Conservation (phyloP, 2,888 invertebrate genomes). For the Himalopsyche tibetana region DNA sequence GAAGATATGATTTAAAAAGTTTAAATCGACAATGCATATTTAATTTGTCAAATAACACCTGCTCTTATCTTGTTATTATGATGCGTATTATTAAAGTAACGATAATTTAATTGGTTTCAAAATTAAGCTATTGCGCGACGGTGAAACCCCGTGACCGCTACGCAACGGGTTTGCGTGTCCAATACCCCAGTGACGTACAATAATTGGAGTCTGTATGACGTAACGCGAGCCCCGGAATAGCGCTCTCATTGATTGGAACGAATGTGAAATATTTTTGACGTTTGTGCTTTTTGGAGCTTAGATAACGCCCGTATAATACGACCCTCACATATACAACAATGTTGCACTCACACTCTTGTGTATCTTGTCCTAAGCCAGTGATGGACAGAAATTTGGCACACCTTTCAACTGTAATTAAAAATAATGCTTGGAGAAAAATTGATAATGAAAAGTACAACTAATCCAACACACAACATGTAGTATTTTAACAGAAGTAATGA, state of each 20-base stretch:
- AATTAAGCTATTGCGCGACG: no score
- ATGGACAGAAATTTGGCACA: neutral
- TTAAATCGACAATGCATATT: no score
- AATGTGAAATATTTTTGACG: conserved; percentile 30
- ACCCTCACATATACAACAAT: neutral
- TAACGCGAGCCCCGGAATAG: neutral
- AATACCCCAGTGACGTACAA: conserved; percentile 4
- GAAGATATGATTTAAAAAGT: no score
- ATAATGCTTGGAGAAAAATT: neutral
- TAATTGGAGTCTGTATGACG: conserved; percentile 31
- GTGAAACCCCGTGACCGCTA: no score
- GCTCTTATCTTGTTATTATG: no score
- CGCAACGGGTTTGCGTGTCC: neutral
- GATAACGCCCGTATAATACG: conserved; percentile 4
- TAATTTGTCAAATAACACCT: no score
- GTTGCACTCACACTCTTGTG: neutral
- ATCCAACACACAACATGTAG: no score
- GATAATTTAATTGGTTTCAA: no score
- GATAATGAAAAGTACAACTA: no score
- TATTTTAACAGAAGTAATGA: no score
- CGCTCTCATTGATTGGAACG: conserved; percentile 26
- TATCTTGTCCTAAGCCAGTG: neutral
- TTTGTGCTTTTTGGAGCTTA: conserved; percentile 15
- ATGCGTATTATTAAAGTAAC: no score
- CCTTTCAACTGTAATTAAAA: neutral